Conservation (phyloP, 2,888 invertebrate genomes). For the Trachelus tabidus region DNA sequence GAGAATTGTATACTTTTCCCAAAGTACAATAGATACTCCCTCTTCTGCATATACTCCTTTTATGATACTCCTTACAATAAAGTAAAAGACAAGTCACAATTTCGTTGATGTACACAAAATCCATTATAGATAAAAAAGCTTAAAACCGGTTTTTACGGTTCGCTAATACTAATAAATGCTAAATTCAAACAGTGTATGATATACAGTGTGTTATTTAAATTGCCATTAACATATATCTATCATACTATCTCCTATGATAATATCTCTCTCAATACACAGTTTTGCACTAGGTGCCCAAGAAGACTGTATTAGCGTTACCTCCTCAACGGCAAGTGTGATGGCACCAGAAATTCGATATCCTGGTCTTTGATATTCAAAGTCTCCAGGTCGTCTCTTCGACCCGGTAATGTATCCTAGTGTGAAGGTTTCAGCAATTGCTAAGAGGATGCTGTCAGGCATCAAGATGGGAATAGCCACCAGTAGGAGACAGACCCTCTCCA, state of each 20-base stretch:
- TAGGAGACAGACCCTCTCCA: slow-evolving; percentile 52
- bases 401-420: slow-evolving; percentile 88
- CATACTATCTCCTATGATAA: neutral
- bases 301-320: slow-evolving; percentile 67
- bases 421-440: slow-evolving; percentile 71
- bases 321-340: slow-evolving; percentile 86
- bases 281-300: neutral
- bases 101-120: neutral
- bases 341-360: slow-evolving; percentile 83
- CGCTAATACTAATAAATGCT: neutral
- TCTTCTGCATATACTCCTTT: neutral
- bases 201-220: neutral
- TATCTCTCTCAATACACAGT: neutral
- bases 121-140: neutral
- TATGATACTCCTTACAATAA: neutral
- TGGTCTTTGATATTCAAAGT: slow-evolving; percentile 83
- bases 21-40: neutral
- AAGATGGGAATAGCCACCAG: slow-evolving; percentile 45
- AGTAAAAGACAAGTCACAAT: neutral
- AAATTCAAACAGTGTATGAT: neutral
- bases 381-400: slow-evolving; percentile 81
- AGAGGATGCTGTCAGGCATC: slow-evolving; percentile 15
- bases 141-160: neutral
- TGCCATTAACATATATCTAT: neutral
- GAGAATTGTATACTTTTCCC: neutral